These are phyloP conservation scores for Hippocampus barbouri DNA, from an alignment of 2,113 vertebrate species.

Conservation along the genomic window DNA sequence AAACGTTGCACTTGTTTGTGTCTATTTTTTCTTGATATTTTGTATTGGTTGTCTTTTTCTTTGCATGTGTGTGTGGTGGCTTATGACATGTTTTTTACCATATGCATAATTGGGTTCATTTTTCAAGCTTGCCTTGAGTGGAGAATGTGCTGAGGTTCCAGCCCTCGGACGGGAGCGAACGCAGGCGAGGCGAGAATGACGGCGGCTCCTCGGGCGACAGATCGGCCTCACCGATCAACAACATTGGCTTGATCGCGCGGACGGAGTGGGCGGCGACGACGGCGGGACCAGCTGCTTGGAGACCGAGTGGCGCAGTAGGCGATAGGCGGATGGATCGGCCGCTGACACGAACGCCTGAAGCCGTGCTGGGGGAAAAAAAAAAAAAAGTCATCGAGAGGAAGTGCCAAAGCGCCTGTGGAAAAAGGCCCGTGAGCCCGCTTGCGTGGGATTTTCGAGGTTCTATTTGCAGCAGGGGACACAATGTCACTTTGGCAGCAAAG, in stretches of 20 bases:
- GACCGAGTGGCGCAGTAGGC: neutral
- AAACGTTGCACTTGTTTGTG: no score
- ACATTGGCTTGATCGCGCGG: neutral
- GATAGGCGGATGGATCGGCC: neutral
- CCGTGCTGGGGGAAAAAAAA: neutral
- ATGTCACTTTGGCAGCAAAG: neutral
- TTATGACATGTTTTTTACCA: no score
- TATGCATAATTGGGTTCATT: no score
- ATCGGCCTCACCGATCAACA: neutral
- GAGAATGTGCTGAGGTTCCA: no score
- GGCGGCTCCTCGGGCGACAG: neutral
- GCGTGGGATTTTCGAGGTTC: neutral
- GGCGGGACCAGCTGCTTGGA: neutral
- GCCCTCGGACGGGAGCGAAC: neutral
- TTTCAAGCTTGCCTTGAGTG: no score
- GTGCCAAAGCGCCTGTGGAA: neutral
- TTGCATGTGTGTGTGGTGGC: no score
- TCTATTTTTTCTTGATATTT: no score
- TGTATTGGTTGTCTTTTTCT: no score
- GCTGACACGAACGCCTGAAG: neutral
- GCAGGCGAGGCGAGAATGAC: neutral
- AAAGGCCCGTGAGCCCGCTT: no score
- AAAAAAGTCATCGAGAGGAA: neutral
- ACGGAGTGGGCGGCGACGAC: neutral
- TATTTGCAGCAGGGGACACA: neutral